These are phyloP conservation scores for Catharus ustulatus DNA, from an alignment of 2,797 vertebrate species.

Conservation along the genomic window DNA sequence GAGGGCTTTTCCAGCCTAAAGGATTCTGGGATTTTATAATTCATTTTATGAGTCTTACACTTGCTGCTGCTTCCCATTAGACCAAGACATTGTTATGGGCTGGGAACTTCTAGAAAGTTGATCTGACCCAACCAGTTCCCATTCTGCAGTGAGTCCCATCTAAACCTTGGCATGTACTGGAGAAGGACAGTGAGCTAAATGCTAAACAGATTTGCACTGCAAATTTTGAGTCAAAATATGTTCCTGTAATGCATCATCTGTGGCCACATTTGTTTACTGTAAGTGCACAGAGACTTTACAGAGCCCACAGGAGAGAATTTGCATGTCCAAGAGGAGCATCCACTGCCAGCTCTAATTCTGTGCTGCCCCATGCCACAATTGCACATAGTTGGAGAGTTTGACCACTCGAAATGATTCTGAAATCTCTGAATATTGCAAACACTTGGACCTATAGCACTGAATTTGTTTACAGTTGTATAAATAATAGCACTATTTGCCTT, in stretches of 20 bases:
- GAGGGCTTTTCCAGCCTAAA: background rate
- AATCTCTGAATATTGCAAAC: constrained; percentile 35
- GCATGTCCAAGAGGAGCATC: background rate
- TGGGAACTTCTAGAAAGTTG: background rate
- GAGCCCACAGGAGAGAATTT: background rate
- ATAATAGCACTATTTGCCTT: constrained; percentile 34
- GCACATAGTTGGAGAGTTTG: constrained; percentile 28
- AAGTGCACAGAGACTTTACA: background rate
- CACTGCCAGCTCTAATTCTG: constrained; percentile 5
- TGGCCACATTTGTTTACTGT: background rate
- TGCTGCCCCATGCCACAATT: background rate
- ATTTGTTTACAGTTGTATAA: constrained; percentile 49
- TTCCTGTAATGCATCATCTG: background rate
- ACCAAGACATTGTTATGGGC: background rate
- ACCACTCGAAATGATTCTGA: constrained; percentile 46
- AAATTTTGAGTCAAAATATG: background rate
- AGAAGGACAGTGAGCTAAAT: background rate
- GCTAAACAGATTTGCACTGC: background rate
- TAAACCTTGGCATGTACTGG: background rate
- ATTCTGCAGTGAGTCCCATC: background rate
- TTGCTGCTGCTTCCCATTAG: background rate
- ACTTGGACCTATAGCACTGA: constrained; percentile 29
- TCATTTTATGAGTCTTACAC: background rate
- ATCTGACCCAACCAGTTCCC: background rate
- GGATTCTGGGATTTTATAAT: background rate